Evolutionary conservation across 2,797 vertebrate species (phyloP), one percentile per base, ranked within the genome.

Genomic region (Oreonectes daqikongensis): DNA sequence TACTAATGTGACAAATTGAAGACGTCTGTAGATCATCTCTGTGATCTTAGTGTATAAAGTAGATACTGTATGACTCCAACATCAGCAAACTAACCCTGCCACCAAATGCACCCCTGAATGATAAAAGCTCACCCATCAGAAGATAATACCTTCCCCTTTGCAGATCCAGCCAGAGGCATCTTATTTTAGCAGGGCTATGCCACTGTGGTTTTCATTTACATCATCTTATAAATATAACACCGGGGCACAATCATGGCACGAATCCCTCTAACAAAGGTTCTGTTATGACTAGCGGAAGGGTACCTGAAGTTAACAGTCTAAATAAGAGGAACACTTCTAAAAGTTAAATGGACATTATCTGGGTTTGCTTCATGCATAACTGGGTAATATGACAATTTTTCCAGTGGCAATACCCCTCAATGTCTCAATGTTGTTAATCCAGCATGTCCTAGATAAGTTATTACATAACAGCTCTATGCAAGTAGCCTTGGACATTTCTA

Each of bases 141-240:
- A 82, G 75, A 87, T 87, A 82, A 55, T 84, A 87, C 85, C 75
- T 68, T 35, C 50, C 81, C 78, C 75, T 80, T 75, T 69, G 77
- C 68, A 80, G 50, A 63, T 71, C 55, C 60, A 72, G 77, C 84
- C 68, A 81, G 84, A 78, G 84, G 40, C 64, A 50, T 80, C 82
- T 84, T 83, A 84, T 91, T 92, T 87, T 89, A 91, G 84, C 84
- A 60, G 74, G 73, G 82, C 81, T 2, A 5, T 83, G 85, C 69
- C 83, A 86, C 74, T 80, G 79, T 70, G 80, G 84, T 57, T 84
- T 87, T 89, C 84, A 89, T 89, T 90, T 91, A 90, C 88, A 89
- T 81, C 69, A 67, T 79, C 79, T 83, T 87, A 89, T 86, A 89
- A 91, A 91, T 91, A 90, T 78, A 85, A 87, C 86, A 85, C 76